These are phyloP conservation scores for Cephalopterus ornatus DNA, from an alignment of 2,113 vertebrate genomes.

Conservation along the genomic window DNA sequence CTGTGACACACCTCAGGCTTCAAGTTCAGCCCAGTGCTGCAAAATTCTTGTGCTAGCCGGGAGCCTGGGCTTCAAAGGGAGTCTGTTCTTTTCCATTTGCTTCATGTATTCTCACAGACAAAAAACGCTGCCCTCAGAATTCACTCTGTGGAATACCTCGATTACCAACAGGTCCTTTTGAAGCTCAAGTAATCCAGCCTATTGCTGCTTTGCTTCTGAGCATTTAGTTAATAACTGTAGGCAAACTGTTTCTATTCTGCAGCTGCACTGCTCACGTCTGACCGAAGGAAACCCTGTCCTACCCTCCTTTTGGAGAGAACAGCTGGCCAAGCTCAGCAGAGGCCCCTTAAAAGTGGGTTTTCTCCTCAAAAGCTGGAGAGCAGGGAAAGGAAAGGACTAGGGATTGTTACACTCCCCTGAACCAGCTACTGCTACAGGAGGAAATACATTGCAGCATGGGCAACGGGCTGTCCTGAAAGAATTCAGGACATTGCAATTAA, in stretches of 20 bases:
- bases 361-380: not conserved
- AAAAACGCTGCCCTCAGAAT: not conserved
- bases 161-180: not conserved
- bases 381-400: not conserved
- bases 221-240: not conserved
- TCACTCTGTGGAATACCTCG: not conserved
- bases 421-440: not conserved
- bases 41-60: not conserved
- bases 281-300: not conserved
- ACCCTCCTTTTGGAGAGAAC: not conserved
- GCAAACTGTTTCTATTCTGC: not conserved
- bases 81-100: not conserved
- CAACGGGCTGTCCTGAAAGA: conserved; percentile 8
- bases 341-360: not conserved
- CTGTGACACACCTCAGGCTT: not conserved
- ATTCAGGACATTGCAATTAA: not conserved
- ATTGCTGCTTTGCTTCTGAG: not conserved
- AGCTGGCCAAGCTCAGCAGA: not conserved
- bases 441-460: not conserved
- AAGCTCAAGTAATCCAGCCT: not conserved
- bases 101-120: not conserved
- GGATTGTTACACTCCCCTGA: not conserved
- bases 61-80: not conserved
- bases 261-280: not conserved
- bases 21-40: not conserved